A percentile compares a stretch with the other conserved stretches of the same genome.
These are phyloP conservation scores for Nerophis ophidion DNA, from an alignment of 2,113 vertebrate genomes.

Conservation along the genomic window DNA sequence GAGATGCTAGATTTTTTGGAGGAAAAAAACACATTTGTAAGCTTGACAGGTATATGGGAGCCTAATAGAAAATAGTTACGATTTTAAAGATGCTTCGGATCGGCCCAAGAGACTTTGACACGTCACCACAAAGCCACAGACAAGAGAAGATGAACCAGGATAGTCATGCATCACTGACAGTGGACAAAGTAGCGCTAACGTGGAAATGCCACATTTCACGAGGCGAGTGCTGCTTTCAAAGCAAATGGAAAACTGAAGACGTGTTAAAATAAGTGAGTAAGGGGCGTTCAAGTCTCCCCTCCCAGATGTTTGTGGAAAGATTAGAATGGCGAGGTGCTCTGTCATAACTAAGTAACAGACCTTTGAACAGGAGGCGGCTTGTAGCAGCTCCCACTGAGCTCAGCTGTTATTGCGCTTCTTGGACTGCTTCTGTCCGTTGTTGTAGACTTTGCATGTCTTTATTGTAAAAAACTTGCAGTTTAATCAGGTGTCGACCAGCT, in stretches of 20 bases:
- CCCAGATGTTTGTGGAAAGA: conserved; percentile 70
- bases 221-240: conserved; percentile 25
- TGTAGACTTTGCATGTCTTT: conserved; percentile 67
- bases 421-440: conserved; percentile 69
- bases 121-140: conserved; percentile 3
- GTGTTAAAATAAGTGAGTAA: conserved; percentile 53
- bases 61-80: conserved; percentile 2
- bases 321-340: conserved; percentile 64
- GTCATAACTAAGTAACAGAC: conserved; percentile 59
- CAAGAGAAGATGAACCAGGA: conserved; percentile 12
- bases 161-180: conserved; percentile 8
- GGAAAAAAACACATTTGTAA: not conserved
- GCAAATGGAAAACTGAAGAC: conserved; percentile 48
- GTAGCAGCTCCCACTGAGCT: conserved; percentile 73
- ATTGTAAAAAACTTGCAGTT: conserved; percentile 75
- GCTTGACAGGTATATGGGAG: conserved; percentile 2
- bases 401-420: conserved; percentile 73
- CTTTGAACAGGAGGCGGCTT: conserved; percentile 80
- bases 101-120: not conserved
- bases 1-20: not conserved
- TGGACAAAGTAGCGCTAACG: conserved; percentile 13
- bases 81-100: conserved; percentile 1
- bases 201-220: conserved; percentile 39
- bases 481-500: conserved; percentile 86
- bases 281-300: conserved; percentile 56